phyloP scores from a whole-genome alignment of 92 coral and sea anemone genomes.

The Siderastrea radians region DNA sequence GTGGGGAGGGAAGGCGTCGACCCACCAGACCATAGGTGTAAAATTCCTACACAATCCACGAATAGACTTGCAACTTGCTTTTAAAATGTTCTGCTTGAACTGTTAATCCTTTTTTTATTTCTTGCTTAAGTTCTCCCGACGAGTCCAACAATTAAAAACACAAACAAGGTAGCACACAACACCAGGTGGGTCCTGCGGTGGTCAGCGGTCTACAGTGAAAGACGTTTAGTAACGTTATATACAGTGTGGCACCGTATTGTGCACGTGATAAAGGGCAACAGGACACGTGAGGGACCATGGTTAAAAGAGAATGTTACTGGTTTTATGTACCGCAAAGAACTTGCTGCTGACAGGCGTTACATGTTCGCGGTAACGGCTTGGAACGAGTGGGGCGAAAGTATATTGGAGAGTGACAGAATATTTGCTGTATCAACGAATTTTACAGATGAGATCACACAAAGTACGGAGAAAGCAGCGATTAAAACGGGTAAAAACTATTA shows the following conservation, averaged over 20 bases:
- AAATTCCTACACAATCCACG: too few species aligned
- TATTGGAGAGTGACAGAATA: neutral
- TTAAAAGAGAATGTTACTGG: constrained; percentile 23
- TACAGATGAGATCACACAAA: neutral
- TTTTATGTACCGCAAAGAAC: neutral
- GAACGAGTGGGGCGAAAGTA: constrained; percentile 52
- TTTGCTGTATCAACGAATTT: constrained; percentile 4
- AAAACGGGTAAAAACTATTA: neutral
- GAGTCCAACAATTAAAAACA: constrained; percentile 34
- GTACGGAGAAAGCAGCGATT: neutral
- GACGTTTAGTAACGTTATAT: neutral
- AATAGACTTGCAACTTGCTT: too few species aligned
- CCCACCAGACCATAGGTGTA: too few species aligned
- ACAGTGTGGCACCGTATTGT: constrained; percentile 16
- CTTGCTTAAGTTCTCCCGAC: constrained; percentile 23
- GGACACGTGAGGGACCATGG: constrained; percentile 11
- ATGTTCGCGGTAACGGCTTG: constrained; percentile 45
- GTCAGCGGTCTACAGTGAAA: constrained; percentile 27
- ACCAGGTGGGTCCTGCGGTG: constrained; percentile 35
- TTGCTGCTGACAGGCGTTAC: constrained; percentile 16
- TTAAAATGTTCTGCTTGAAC: neutral
- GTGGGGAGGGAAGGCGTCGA: too few species aligned
- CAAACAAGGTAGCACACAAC: neutral
- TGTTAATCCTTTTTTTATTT: neutral
- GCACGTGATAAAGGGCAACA: neutral